Evolutionary conservation across 2,797 vertebrate genomes (phyloP).

Genomic region (Danio jaintianensis): DNA sequence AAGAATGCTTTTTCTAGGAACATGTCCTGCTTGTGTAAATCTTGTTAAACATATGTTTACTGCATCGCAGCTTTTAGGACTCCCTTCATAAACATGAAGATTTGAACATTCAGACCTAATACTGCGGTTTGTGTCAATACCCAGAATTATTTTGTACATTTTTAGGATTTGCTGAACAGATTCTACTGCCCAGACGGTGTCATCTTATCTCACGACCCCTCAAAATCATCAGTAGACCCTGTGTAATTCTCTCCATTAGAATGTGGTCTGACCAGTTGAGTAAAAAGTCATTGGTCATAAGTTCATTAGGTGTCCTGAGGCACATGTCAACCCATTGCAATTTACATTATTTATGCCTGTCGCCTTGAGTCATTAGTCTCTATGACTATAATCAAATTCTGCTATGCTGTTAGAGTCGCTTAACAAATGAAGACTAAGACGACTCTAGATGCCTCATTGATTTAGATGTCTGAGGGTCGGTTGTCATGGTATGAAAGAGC

Average conservation of each 20-base stretch:
- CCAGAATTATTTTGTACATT: background rate
- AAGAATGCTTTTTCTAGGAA: background rate
- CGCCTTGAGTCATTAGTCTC: constrained; percentile 55
- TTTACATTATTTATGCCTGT: constrained; percentile 52
- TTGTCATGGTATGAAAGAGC: constrained; percentile 26
- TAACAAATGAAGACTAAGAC: constrained; percentile 47
- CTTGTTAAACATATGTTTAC: background rate
- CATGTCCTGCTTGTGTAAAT: background rate
- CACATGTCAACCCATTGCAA: constrained; percentile 36
- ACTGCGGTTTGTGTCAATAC: background rate
- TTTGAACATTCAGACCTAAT: background rate
- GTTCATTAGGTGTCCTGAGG: constrained; percentile 42
- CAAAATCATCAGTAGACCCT: background rate
- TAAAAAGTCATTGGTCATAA: constrained; percentile 47
- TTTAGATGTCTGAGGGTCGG: constrained; percentile 38
- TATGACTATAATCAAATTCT: constrained; percentile 57
- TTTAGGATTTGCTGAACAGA: background rate
- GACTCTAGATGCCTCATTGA: constrained; percentile 58
- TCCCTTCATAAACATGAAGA: background rate
- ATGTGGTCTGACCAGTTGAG: constrained; percentile 27
- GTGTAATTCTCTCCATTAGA: background rate
- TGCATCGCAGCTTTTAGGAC: background rate
- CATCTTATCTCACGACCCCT: background rate
- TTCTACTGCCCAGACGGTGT: background rate
- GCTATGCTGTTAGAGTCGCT: constrained; percentile 49